Conservation (phyloP, 2,888 invertebrate species). For the Drosophila limbata region DNA sequence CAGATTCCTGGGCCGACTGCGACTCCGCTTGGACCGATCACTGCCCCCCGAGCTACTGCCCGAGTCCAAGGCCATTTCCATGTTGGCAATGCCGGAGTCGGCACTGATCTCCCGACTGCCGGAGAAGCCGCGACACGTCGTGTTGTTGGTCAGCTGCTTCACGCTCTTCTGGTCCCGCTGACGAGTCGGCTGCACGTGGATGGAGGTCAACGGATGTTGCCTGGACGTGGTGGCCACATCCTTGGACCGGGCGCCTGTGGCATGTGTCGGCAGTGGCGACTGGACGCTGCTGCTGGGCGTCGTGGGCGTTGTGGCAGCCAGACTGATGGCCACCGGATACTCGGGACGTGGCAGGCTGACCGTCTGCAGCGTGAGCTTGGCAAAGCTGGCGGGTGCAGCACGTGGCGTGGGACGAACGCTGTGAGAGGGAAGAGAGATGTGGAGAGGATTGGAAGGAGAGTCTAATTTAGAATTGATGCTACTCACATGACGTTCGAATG, state of each 20-base stretch:
- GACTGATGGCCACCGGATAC: conserved; percentile 87
- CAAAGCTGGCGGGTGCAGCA: conserved; percentile 84
- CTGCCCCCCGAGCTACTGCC: conserved; percentile 62
- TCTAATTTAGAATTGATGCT: neutral
- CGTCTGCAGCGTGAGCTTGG: conserved; percentile 89
- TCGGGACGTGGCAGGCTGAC: conserved; percentile 92
- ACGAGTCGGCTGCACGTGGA: conserved; percentile 83
- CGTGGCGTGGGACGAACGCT: conserved; percentile 84
- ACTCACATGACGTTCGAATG: conserved; percentile 85
- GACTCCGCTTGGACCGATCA: conserved; percentile 81
- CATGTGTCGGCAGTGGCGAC: conserved; percentile 64
- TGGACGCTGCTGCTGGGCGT: conserved; percentile 74
- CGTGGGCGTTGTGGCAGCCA: conserved; percentile 80
- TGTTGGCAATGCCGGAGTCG: conserved; percentile 85
- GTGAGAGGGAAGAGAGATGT: conserved; percentile 15
- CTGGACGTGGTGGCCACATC: conserved; percentile 52
- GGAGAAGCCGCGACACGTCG: conserved; percentile 86
- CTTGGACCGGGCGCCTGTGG: conserved; percentile 69
- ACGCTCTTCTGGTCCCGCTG: conserved; percentile 89
- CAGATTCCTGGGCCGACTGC: conserved; percentile 88
- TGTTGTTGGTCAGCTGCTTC: conserved; percentile 90
- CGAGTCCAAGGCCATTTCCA: conserved; percentile 82
- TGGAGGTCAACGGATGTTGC: conserved; percentile 68
- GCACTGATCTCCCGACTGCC: conserved; percentile 85
- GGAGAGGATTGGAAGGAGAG: too few species aligned